Conservation (phyloP, 2,113 vertebrate species). For the Cyanistes caeruleus region DNA sequence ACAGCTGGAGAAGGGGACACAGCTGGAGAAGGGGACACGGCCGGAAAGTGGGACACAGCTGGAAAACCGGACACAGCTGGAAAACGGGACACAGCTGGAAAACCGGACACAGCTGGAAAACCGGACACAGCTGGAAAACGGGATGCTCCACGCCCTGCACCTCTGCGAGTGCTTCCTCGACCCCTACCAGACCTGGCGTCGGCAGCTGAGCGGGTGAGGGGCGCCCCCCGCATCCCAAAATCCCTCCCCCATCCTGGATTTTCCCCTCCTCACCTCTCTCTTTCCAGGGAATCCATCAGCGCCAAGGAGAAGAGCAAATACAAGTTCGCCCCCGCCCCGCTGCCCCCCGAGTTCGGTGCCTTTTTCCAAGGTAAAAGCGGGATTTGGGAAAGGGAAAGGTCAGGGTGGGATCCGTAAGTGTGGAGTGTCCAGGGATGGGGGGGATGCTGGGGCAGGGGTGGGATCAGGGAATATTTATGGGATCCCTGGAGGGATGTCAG, state of each 20-base stretch:
- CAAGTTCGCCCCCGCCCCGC: constrained; percentile 85
- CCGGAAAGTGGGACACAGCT: no score
- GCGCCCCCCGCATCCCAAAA: background rate
- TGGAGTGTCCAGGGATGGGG: fast-evolving
- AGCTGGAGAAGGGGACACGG: fast-evolving
- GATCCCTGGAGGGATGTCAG: fast-evolving
- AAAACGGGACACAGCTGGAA: no score
- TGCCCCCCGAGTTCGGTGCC: constrained; percentile 82
- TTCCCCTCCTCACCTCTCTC: background rate
- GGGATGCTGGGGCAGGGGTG: no score
- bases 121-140: constrained; percentile 67
- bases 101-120: background rate
- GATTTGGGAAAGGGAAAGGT: background rate
- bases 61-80: no score
- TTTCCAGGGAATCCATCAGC: constrained; percentile 87
- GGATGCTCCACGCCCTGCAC: constrained; percentile 84
- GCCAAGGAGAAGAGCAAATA: constrained; percentile 92
- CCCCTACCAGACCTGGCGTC: constrained; percentile 93
- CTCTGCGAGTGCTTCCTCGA: constrained; percentile 93
- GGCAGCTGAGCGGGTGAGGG: constrained; percentile 87
- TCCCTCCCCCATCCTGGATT: background rate
- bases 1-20: constrained; percentile 63
- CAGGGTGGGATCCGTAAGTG: fast-evolving
- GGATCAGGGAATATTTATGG: background rate
- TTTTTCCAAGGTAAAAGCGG: constrained; percentile 81